These are phyloP conservation scores for Betta splendens DNA, from an alignment of 2,797 vertebrate genomes.

Conservation along the genomic window DNA sequence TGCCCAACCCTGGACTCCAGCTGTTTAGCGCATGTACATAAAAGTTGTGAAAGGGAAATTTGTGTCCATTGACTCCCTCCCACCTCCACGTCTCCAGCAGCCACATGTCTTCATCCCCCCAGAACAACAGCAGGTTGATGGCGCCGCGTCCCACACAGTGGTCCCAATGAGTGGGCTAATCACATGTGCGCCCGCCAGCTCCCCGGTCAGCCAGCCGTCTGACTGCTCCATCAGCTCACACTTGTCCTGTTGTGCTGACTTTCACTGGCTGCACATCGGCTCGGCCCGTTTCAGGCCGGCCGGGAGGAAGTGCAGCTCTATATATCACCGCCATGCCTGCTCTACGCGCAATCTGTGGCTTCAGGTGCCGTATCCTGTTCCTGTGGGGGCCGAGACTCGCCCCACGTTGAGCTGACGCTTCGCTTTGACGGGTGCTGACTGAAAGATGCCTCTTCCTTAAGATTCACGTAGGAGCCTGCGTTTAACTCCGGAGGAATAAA, in stretches of 20 bases:
- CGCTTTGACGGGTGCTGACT: constrained; percentile 29
- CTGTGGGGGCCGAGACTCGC: constrained; percentile 54
- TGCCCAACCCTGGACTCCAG: too few relatives aligned
- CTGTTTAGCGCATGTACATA: too few relatives aligned
- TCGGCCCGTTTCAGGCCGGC: constrained; percentile 32
- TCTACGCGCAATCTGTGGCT: constrained; percentile 73
- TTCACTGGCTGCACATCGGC: constrained; percentile 43
- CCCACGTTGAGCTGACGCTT: constrained; percentile 55
- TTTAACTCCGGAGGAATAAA: background rate
- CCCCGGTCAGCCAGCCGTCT: background rate
- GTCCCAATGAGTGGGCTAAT: constrained; percentile 19
- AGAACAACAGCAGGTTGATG: constrained; percentile 55
- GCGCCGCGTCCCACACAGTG: constrained; percentile 45
- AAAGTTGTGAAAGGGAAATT: background rate
- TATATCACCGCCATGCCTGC: constrained; percentile 67
- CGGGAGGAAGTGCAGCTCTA: constrained; percentile 64
- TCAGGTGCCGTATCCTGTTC: constrained; percentile 80
- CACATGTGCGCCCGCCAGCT: constrained; percentile 1
- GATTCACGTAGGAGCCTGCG: background rate
- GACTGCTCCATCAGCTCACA: constrained; percentile 4
- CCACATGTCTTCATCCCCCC: constrained; percentile 35
- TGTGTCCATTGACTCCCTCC: background rate
- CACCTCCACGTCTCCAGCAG: constrained; percentile 13
- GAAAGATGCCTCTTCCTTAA: constrained; percentile 16
- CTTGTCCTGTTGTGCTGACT: constrained; percentile 22